Percentiles rank a stretch among this genome's conserved stretches.
These are phyloP conservation scores for Pangasius sanitwongsei DNA, from an alignment of 2,797 vertebrate genomes.

Conservation along the genomic window DNA sequence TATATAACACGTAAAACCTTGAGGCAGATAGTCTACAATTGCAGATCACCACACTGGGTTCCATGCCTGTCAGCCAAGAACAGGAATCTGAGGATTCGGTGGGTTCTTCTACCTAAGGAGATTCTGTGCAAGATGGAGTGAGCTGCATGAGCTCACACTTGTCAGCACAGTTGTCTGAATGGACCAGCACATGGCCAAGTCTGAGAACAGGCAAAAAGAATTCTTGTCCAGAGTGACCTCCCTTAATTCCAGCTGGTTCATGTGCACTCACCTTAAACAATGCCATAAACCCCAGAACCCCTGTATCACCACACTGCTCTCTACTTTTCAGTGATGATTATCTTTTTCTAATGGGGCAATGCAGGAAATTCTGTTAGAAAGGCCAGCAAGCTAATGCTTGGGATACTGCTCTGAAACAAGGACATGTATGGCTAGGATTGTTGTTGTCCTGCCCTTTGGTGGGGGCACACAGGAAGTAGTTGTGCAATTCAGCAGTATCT, in stretches of 20 bases:
- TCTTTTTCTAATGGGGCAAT: background rate
- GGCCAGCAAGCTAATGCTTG: background rate
- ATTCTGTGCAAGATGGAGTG: too few species aligned
- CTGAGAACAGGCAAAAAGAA: too few species aligned
- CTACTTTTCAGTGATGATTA: background rate
- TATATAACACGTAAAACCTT: background rate
- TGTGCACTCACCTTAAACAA: too few species aligned
- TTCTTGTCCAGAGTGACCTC: too few species aligned
- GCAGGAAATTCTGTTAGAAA: background rate
- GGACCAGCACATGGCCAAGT: too few species aligned
- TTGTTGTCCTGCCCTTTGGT: background rate
- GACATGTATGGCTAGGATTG: background rate
- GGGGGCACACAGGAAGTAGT: background rate
- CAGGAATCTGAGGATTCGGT: background rate
- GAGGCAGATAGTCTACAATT: background rate
- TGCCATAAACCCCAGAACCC: too few species aligned
- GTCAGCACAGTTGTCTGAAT: too few species aligned
- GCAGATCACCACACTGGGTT: background rate
- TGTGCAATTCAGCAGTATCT: background rate
- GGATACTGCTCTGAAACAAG: background rate
- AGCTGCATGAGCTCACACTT: too few species aligned
- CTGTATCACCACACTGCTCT: too few species aligned
- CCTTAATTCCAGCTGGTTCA: too few species aligned
- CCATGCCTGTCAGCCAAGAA: background rate
- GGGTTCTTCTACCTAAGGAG: too few species aligned